Conservation (phyloP, 2,113 vertebrate genomes). For the Rutilus rutilus region DNA sequence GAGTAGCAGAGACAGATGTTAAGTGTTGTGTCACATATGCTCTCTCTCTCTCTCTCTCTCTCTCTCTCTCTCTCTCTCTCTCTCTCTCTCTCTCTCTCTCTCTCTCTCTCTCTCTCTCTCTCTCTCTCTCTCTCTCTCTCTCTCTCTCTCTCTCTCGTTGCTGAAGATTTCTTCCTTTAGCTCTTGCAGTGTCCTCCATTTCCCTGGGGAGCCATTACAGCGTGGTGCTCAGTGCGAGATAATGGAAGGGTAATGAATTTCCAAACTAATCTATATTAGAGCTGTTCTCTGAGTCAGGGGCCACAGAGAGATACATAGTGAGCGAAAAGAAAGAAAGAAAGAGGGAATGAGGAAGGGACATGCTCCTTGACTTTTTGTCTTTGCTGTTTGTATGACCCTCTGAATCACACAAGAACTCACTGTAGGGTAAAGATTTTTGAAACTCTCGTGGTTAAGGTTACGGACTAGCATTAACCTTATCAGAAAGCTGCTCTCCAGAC, state of each 20-base stretch:
- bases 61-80: conserved; percentile 53
- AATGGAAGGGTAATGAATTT: conserved; percentile 75
- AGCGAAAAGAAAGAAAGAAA: conserved; percentile 35
- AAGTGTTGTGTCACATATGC: conserved; percentile 58
- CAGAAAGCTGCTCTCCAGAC: conserved; percentile 33
- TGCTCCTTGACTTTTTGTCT: conserved; percentile 41
- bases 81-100: conserved; percentile 51
- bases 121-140: conserved; percentile 53
- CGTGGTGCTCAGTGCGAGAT: conserved; percentile 66
- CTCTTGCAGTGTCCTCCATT: conserved; percentile 39
- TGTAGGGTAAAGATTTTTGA: conserved; percentile 39
- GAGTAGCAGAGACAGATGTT: conserved; percentile 62
- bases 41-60: conserved; percentile 52
- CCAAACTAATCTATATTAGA: conserved; percentile 76
- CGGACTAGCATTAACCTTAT: conserved; percentile 27
- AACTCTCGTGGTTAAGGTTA: conserved; percentile 23
- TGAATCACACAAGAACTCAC: conserved; percentile 36
- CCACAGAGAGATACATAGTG: conserved; percentile 32
- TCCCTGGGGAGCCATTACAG: conserved; percentile 67
- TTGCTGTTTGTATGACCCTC: conserved; percentile 39
- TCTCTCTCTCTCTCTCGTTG: background rate
- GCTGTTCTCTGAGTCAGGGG: conserved; percentile 65
- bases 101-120: conserved; percentile 53
- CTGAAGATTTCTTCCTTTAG: conserved; percentile 35
- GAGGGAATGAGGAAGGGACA: background rate